Base-by-base conservation (phyloP, 2,888 invertebrate species). In the Eupeodes latifasciatus region DNA sequence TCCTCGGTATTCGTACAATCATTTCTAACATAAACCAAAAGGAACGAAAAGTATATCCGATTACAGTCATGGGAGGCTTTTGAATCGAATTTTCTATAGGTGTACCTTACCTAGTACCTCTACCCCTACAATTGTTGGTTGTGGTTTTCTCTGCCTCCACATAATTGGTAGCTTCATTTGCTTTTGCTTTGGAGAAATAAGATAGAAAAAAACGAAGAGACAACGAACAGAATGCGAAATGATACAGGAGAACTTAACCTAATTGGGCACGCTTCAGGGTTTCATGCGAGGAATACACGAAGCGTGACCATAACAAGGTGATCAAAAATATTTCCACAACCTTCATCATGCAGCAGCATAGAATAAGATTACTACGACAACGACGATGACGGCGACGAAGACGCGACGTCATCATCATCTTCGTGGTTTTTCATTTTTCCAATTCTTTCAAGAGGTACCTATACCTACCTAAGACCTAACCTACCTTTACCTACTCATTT, bases 191-290 rank as follows among this genome's bases (percentile, higher is more conserved):
- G 3, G n/a, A 57, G 51, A 57, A 51, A 57, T 19, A 84, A 77
- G 16, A 16, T 11, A 53, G 47, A 62, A 51, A 64, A 27, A 47
- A n/a, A 19, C 16, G 66, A 64, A 47, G 71, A 51, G 59, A 85
- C 66, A 59, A 67, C 69, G 75, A 85, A 64, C 78, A 71, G 79
- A 79, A 89, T 85, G 85, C 78, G 79, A 85, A 85, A 89, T 89
- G 84, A 85, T 89, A 89, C 79, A 85, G 82, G 71, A 82, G 81
- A 89, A 79, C 85, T 79, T 86, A 89, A 84, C 87, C 90, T 90
- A 90, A 90, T 90, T 90, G 90, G 90, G 90, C 90, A 90, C 90
- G 90, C 90, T 90, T 90, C 90, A 90, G 90, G 89, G 89, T 90
- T 90, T 90, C 90, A 89, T 89, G 90, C 89, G 89, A 76, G 89